Conservation (phyloP, 1,140 invertebrate species). For the Drosophila equinoxialis region DNA sequence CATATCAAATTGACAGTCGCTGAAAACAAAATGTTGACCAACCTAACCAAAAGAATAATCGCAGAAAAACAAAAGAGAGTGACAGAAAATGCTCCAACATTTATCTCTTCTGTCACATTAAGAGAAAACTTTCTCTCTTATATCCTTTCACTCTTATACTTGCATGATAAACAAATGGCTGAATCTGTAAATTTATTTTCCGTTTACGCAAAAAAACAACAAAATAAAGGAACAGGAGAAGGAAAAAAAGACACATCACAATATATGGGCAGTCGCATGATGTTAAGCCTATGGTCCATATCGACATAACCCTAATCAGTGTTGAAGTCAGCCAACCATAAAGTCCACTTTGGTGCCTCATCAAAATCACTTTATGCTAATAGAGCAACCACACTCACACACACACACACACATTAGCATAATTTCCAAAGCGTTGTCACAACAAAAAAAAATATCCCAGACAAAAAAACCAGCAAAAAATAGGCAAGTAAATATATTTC, state of each 20-base stretch:
- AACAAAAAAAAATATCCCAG: conserved; percentile 6
- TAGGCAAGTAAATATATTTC: conserved; percentile 33
- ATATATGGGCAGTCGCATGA: conserved; percentile 1
- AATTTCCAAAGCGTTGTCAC: conserved; percentile 51
- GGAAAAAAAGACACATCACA: neutral
- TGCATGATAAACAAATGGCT: neutral
- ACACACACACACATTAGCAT: conserved; percentile 60
- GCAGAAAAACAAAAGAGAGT: neutral
- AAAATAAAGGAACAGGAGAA: neutral
- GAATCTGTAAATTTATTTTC: conserved; percentile 10
- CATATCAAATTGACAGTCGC: conserved; percentile 35
- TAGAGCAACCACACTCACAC: conserved; percentile 35
- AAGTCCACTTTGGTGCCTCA: conserved; percentile 78
- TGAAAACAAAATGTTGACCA: conserved; percentile 9
- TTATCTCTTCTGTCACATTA: neutral
- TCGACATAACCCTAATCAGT: conserved; percentile 72
- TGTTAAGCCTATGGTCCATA: conserved; percentile 18
- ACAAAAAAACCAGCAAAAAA: conserved; percentile 6
- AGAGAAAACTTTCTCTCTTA: neutral
- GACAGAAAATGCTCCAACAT: neutral
- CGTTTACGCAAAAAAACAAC: neutral
- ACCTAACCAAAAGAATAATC: conserved; percentile 8
- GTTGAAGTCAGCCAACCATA: conserved; percentile 71
- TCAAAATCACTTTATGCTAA: conserved; percentile 80
- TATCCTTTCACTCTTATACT: conserved; percentile 41